These are phyloP conservation scores for Tanaodytes sp. DNA, from an alignment of 2,888 invertebrate genomes.

Conservation along the genomic window DNA sequence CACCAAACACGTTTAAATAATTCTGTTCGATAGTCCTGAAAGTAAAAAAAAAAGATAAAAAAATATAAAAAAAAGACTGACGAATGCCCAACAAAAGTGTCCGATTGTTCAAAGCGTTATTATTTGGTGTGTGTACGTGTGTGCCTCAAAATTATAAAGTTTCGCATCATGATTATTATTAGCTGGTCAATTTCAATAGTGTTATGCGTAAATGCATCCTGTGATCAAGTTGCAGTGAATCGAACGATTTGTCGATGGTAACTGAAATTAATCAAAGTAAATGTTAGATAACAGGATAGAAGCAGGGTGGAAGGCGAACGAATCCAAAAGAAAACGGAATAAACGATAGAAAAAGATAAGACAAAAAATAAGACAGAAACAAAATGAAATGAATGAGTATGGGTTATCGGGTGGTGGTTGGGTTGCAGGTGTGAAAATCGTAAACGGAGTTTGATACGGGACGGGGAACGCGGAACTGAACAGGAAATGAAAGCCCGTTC, in stretches of 20 bases:
- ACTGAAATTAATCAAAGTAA: too few relatives aligned
- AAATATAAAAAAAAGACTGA: too few relatives aligned
- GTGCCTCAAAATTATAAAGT: constrained; percentile 50
- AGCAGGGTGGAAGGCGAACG: too few relatives aligned
- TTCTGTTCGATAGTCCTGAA: constrained; percentile 61
- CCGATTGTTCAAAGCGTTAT: constrained; percentile 31
- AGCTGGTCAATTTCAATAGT: constrained; percentile 31
- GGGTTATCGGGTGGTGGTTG: too few relatives aligned
- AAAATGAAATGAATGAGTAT: neutral
- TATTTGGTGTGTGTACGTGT: too few relatives aligned
- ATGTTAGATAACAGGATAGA: too few relatives aligned
- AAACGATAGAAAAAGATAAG: constrained; percentile 6
- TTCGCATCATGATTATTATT: constrained; percentile 40
- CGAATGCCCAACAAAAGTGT: constrained; percentile 43
- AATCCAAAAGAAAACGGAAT: neutral
- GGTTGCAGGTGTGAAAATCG: too few relatives aligned
- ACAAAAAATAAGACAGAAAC: neutral
- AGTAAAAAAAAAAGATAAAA: constrained; percentile 59
- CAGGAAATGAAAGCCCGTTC: too few relatives aligned
- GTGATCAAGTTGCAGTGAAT: constrained; percentile 17
- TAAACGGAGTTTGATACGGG: too few relatives aligned
- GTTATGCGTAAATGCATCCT: constrained; percentile 30
- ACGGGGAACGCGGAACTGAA: too few relatives aligned
- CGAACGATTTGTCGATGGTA: neutral
- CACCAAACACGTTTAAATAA: constrained; percentile 68